Evolutionary conservation across 2,797 vertebrate species (phyloP).

Genomic region (Fistularia commersonii): DNA sequence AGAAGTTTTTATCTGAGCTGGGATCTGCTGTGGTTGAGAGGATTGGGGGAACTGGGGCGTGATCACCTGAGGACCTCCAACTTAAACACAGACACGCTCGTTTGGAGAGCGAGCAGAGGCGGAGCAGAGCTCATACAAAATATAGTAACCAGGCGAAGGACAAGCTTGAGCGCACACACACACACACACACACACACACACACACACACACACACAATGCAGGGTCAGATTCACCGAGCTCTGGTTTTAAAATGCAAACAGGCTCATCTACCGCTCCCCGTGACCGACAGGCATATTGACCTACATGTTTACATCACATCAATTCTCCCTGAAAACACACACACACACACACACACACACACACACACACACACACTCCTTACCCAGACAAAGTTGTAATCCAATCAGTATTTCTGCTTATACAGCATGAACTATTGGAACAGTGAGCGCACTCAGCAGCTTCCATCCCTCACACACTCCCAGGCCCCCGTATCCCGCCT

Average conservation of each 20-base stretch:
- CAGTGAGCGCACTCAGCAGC: constrained; percentile 60
- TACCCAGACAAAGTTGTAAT: constrained; percentile 62
- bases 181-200: constrained; percentile 1
- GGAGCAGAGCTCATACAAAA: constrained; percentile 46
- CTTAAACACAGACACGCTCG: constrained; percentile 62
- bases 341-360: constrained; percentile 15
- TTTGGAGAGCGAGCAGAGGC: constrained; percentile 38
- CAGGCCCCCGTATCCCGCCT: constrained; percentile 1
- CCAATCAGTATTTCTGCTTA: constrained; percentile 62
- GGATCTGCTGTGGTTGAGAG: constrained; percentile 55
- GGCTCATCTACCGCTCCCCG: constrained; percentile 21
- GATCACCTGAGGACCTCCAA: constrained; percentile 58
- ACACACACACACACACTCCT: constrained; percentile 18
- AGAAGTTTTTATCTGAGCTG: constrained; percentile 50
- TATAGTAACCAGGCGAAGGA: constrained; percentile 29
- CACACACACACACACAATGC: no score
- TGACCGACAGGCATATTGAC: constrained; percentile 39
- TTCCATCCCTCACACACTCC: constrained; percentile 40
- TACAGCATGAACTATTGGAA: constrained; percentile 51
- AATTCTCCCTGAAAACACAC: constrained; percentile 23
- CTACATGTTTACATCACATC: constrained; percentile 43
- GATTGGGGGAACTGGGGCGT: constrained; percentile 56
- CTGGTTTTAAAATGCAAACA: constrained; percentile 36
- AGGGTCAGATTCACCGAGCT: constrained; percentile 7
- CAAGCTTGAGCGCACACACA: constrained; percentile 1